Evolutionary conservation across 2,113 vertebrate genomes (phyloP), one percentile per base, ranked within the genome.

Genomic region (Poeciliopsis retropinna): DNA sequence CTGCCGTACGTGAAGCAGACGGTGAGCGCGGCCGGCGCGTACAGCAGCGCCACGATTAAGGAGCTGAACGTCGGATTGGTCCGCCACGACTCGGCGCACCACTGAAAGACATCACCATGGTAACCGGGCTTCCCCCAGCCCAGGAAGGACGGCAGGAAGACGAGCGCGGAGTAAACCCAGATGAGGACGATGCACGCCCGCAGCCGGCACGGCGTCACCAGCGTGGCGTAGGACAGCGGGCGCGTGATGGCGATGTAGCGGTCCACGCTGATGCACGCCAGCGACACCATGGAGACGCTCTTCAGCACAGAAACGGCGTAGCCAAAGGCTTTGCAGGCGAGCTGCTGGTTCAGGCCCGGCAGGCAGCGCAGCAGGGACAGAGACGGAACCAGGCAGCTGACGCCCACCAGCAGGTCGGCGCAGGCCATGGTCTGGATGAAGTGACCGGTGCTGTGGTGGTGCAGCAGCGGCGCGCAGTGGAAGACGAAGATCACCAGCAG

Each of bases 341-440:
- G 82, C 72, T 95, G 93, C 91, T 98, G 96, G 0, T 94, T 92
- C 25, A 96, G 83, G 75, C 94, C 92, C 62, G 94, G 83, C 0
- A 96, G 94, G 69, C 94, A 94, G 88, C 94, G 95, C 41, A 98
- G 94, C 73, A 98, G 93, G 3, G 96, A 97, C 82, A 97, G 93
- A 62, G 96, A 97, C 75, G 97, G 97, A 76, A 97, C 93, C 83
- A 97, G 91, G 87, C 97, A 98, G 93, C 95, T 97, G 64, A 98
- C 92, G 0, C 97, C 97, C 82, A 98, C 96, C 91, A 97, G 92
- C 79, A 98, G 95, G 89, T 98, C 97, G 8, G 97, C 97, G 39
- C 97, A 98, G 1, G 97, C 95, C 96, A 97, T 97, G 68, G 97
- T 98, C 93, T 97, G 97, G 85, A 98, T 97, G 92, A 98, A 98